A percentile compares a stretch with the other conserved stretches of the same genome.
Evolutionary conservation across 2,888 invertebrate genomes (phyloP).

Genomic region (Alsophila aescularia): DNA sequence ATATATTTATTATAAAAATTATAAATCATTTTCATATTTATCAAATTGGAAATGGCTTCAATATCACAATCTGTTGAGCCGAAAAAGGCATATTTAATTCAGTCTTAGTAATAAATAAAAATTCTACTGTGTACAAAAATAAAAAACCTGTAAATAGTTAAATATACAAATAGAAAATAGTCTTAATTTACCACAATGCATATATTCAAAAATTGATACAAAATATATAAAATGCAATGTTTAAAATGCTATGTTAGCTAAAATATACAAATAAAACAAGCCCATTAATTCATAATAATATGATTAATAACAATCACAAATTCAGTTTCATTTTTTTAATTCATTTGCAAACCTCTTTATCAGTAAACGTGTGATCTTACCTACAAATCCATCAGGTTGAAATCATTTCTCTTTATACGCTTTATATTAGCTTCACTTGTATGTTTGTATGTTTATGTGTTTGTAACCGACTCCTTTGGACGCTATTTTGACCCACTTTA

Average conservation of each 20-base stretch:
- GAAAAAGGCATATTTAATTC: constrained; percentile 10
- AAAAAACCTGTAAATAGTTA: constrained; percentile 10
- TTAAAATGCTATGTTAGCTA: neutral
- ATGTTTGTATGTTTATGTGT: too few relatives aligned
- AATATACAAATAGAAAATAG: neutral
- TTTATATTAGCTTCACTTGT: too few relatives aligned
- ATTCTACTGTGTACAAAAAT: neutral
- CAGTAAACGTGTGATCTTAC: too few relatives aligned
- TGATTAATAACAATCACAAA: neutral
- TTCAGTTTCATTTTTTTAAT: neutral
- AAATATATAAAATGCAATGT: neutral
- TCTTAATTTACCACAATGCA: neutral
- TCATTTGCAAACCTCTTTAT: neutral
- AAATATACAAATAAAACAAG: neutral
- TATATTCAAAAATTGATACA: neutral
- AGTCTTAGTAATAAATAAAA: constrained; percentile 16
- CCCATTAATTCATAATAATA: neutral
- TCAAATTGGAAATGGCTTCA: constrained; percentile 25
- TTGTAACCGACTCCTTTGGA: too few relatives aligned
- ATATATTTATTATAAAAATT: neutral
- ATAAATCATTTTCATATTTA: constrained; percentile 1
- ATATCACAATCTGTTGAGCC: constrained; percentile 34
- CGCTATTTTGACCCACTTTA: too few relatives aligned
- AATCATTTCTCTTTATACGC: too few relatives aligned
- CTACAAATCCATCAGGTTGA: too few relatives aligned